A percentile compares a stretch with the other conserved stretches of the same genome.
Conservation (phyloP, 2,113 vertebrate genomes). For the Octodon degus region DNA sequence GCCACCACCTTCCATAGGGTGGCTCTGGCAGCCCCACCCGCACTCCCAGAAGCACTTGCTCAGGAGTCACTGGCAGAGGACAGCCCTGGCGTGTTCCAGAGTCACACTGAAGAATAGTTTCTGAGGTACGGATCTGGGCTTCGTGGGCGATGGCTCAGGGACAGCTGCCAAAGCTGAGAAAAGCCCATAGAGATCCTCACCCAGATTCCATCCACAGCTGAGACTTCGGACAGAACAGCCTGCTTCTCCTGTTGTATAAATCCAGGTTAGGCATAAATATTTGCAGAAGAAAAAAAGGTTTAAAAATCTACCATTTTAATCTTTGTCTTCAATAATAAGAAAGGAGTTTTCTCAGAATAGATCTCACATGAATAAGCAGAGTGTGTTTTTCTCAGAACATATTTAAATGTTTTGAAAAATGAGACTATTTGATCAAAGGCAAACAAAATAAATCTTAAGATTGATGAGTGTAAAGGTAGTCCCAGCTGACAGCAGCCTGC, state of each 20-base stretch:
- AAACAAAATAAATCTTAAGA: conserved; percentile 11
- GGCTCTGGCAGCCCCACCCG: conserved; percentile 73
- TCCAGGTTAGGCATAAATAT: not conserved
- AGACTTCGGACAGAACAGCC: not conserved
- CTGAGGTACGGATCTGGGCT: not conserved
- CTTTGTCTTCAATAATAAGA: not conserved
- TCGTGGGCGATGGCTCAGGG: not conserved
- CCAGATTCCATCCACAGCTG: not conserved
- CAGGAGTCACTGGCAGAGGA: not conserved
- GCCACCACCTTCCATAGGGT: conserved; percentile 88
- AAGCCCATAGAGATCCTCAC: not conserved
- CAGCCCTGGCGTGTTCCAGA: not conserved
- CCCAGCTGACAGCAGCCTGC: not conserved
- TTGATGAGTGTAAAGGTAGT: not conserved
- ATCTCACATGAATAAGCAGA: conserved; percentile 4
- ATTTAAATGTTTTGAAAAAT: conserved; percentile 50
- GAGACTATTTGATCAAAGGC: not conserved
- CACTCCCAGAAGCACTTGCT: not conserved
- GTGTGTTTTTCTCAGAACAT: not conserved
- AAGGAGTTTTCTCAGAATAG: not conserved
- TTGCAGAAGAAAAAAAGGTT: not conserved
- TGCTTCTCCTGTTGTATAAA: not conserved
- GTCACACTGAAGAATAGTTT: not conserved
- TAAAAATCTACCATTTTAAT: conserved; percentile 37
- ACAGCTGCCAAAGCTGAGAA: not conserved